Evolutionary conservation across 2,888 invertebrate species (phyloP).

Genomic region (Sabatieria punctata): DNA sequence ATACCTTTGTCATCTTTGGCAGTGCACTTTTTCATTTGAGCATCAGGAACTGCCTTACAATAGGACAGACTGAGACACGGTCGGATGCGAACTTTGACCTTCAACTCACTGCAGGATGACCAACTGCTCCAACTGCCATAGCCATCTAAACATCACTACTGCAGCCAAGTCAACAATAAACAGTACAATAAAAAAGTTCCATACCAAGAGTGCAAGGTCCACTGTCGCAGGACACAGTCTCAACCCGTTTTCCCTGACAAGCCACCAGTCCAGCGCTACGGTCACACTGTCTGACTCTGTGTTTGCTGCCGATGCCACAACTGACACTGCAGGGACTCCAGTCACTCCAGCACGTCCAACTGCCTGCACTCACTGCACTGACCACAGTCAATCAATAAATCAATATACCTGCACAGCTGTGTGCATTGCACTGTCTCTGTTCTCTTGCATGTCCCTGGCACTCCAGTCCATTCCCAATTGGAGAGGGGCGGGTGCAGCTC

Average conservation of each 20-base stretch:
- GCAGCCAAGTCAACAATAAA: not conserved
- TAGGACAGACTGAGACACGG: slow-evolving; percentile 4
- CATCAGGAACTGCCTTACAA: slow-evolving; percentile 8
- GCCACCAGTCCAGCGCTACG: not conserved
- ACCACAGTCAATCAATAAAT: not conserved
- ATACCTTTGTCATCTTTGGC: too few relatives aligned
- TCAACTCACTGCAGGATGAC: slow-evolving; percentile 8
- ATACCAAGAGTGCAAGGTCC: slow-evolving; percentile 9
- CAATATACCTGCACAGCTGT: slow-evolving; percentile 4
- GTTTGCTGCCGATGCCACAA: slow-evolving; percentile 6
- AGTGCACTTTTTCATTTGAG: slow-evolving; percentile 10
- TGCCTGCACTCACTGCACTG: not conserved
- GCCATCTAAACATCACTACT: slow-evolving; percentile 6
- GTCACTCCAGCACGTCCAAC: slow-evolving; percentile 10
- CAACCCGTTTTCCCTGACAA: slow-evolving; percentile 5
- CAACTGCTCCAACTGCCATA: slow-evolving; percentile 7
- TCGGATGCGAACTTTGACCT: slow-evolving; percentile 7
- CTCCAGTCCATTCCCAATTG: not conserved
- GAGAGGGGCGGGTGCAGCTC: not conserved
- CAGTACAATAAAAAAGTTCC: not conserved
- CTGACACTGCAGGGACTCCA: slow-evolving; percentile 4
- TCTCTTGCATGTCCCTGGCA: slow-evolving; percentile 6
- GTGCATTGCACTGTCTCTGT: slow-evolving; percentile 4
- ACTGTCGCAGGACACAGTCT: slow-evolving; percentile 3
- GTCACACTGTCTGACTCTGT: slow-evolving; percentile 6